phyloP scores from a whole-genome alignment of 2,888 invertebrate genomes.

The Stegana nigrithorax region DNA sequence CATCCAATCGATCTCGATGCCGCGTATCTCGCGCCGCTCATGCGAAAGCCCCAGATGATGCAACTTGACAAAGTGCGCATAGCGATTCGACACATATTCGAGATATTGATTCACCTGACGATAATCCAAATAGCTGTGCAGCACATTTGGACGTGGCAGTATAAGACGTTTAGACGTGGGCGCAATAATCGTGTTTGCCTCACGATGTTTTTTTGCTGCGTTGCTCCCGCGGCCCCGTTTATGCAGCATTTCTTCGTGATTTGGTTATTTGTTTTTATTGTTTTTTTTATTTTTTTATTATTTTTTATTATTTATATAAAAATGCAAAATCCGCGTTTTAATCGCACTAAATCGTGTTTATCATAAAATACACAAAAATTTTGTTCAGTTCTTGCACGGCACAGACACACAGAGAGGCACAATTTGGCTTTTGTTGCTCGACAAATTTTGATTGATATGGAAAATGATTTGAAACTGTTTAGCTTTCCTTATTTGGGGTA shows the following conservation, averaged over 20 bases:
- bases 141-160: slow-evolving; percentile 58
- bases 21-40: slow-evolving; percentile 59
- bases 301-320: too few species aligned
- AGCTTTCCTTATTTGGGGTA: too few species aligned
- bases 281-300: too few species aligned
- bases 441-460: too few species aligned
- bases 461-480: too few species aligned
- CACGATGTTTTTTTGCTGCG: slow-evolving; percentile 7
- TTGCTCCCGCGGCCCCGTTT: neutral
- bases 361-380: neutral
- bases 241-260: neutral
- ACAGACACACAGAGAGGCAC: too few species aligned
- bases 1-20: slow-evolving; percentile 64
- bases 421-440: too few species aligned
- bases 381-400: neutral
- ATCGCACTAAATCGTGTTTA: too few species aligned
- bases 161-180: slow-evolving; percentile 35
- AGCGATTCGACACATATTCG: slow-evolving; percentile 57
- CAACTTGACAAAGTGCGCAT: slow-evolving; percentile 54
- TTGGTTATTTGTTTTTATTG: too few species aligned
- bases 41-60: slow-evolving; percentile 61
- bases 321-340: too few species aligned
- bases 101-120: slow-evolving; percentile 63
- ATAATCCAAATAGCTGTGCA: slow-evolving; percentile 58
- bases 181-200: neutral